Percentiles rank a stretch among this genome's conserved stretches.
Evolutionary conservation across 2,113 vertebrate genomes (phyloP).

Genomic region (Pristiophorus japonicus): DNA sequence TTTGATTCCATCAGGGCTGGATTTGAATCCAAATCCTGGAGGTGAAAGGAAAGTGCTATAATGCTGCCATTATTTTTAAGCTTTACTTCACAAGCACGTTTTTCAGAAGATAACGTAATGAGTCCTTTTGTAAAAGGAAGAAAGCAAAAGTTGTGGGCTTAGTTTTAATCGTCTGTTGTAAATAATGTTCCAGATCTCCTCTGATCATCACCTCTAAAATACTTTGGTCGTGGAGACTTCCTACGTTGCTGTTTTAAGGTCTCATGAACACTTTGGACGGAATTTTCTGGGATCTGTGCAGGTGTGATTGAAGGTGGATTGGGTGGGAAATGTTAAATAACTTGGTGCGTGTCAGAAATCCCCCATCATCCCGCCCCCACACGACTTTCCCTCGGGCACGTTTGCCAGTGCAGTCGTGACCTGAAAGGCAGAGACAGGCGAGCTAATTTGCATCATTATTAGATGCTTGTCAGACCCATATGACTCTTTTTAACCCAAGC

Average conservation of each 20-base stretch:
- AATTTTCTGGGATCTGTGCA: too few relatives aligned
- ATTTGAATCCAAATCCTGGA: not conserved
- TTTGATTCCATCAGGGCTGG: not conserved
- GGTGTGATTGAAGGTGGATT: too few relatives aligned
- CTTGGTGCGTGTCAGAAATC: too few relatives aligned
- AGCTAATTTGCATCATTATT: too few relatives aligned
- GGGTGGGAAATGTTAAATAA: too few relatives aligned
- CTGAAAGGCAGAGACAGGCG: too few relatives aligned
- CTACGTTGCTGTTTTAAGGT: not conserved
- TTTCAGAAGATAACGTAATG: not conserved
- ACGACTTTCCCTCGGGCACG: too few relatives aligned
- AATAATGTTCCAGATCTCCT: not conserved
- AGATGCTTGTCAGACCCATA: too few relatives aligned
- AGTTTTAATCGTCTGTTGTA: not conserved
- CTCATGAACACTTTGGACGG: too few relatives aligned
- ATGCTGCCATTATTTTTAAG: not conserved
- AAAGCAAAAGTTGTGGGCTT: not conserved
- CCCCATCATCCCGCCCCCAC: too few relatives aligned
- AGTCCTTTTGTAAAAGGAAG: not conserved
- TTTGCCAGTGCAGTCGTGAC: too few relatives aligned
- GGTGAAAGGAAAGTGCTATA: not conserved
- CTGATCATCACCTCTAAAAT: not conserved
- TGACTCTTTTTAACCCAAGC: too few relatives aligned
- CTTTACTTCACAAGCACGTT: not conserved
- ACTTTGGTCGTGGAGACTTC: not conserved